Percentiles rank a stretch among this genome's conserved stretches.
Evolutionary conservation across 1,140 invertebrate genomes (phyloP).

Genomic region (Drosophila oshimai): DNA sequence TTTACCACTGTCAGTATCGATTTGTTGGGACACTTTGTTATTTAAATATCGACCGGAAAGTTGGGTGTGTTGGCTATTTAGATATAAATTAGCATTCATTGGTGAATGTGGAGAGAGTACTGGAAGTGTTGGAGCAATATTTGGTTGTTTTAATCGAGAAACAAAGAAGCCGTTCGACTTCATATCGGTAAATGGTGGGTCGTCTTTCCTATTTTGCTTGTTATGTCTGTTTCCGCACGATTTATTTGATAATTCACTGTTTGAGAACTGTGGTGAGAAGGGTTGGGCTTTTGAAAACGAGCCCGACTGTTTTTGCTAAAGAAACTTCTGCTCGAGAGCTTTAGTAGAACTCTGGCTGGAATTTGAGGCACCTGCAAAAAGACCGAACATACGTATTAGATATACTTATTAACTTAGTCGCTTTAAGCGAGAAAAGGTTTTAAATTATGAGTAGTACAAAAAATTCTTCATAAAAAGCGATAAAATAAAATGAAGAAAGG

Average conservation of each 20-base stretch:
- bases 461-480: not conserved
- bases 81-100: conserved; percentile 46
- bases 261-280: conserved; percentile 32
- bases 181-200: conserved; percentile 18
- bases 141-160: conserved; percentile 42
- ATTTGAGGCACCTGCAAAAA: conserved; percentile 84
- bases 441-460: not conserved
- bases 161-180: conserved; percentile 46
- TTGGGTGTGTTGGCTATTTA: conserved; percentile 57
- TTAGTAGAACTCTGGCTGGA: conserved; percentile 89
- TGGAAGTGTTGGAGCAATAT: conserved; percentile 65
- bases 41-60: conserved; percentile 71
- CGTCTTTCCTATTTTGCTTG: conserved; percentile 34
- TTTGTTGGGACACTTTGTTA: conserved; percentile 43
- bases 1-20: conserved; percentile 34
- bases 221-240: conserved; percentile 29
- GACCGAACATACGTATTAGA: conserved; percentile 25
- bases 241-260: conserved; percentile 34
- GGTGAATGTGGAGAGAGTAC: conserved; percentile 67
- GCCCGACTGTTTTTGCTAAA: conserved; percentile 88
- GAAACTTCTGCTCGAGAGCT: conserved; percentile 90
- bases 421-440: not conserved
- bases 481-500: not conserved
- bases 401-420: not conserved
- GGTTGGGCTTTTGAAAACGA: conserved; percentile 40